These are phyloP conservation scores for pig (Sus scrofa) DNA, from an alignment of 2,113 vertebrate species.

Conservation along the genomic window DNA sequence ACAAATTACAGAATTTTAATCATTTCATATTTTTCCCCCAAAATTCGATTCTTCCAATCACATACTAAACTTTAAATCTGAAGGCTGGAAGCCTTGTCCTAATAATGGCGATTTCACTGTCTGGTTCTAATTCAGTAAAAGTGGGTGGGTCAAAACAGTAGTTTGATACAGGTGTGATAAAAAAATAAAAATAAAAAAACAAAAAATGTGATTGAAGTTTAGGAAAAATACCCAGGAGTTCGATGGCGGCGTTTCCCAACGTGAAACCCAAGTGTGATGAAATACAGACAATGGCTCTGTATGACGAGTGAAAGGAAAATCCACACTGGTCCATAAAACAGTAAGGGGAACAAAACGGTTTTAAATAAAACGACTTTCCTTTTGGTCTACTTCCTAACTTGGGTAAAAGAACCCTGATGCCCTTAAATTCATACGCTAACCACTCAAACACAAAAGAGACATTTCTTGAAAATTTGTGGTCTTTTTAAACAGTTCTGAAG, in stretches of 20 bases:
- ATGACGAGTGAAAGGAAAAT: slow-evolving; percentile 26
- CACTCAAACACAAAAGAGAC: not conserved
- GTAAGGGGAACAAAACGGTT: not conserved
- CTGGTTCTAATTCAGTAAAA: not conserved
- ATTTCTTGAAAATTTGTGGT: not conserved
- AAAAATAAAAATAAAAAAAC: too few species aligned
- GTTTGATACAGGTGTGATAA: too few species aligned
- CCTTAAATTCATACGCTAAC: not conserved
- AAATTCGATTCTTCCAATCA: not conserved
- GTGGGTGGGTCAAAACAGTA: not conserved
- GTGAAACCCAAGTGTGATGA: not conserved
- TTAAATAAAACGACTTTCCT: not conserved
- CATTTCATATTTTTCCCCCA: not conserved
- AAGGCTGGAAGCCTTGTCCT: not conserved
- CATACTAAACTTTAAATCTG: not conserved
- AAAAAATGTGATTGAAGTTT: too few species aligned
- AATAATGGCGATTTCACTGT: not conserved
- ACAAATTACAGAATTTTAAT: not conserved
- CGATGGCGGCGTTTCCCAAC: not conserved
- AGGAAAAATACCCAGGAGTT: too few species aligned
- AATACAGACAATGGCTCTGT: slow-evolving; percentile 11
- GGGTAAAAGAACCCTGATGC: not conserved
- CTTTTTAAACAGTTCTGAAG: slow-evolving; percentile 5
- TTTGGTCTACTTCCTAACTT: not conserved
- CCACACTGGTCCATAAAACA: not conserved